Base-by-base conservation (phyloP, 2,888 invertebrate species). In the Clusia tigrina region DNA sequence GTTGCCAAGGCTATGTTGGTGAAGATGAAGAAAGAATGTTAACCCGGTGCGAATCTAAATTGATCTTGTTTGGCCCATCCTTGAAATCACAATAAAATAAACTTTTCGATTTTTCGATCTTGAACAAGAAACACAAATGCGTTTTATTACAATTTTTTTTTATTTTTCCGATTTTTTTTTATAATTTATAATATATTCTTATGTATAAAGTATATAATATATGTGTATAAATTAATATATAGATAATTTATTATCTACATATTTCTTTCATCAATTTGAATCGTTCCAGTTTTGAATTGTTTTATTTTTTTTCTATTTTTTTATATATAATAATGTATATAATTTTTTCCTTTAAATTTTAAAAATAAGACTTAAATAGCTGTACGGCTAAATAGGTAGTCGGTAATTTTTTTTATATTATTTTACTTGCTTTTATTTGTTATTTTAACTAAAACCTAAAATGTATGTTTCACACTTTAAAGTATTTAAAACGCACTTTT, bases 1-100 rank as follows among this genome's bases (percentile, higher is more conserved):
- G 89, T 94, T 0, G 90, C 90, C 12, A 88, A 89, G 58, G 92
- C 88, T 15, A 89, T 95, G 89, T 82, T 91, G 0, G 58, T 82
- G 2, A 61, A 64, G 20, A 63, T 10, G 63, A 32, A 22, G 25
- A 1, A 10, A 2, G n/a, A n/a, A n/a, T n/a, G n/a, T n/a, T n/a
- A n/a, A n/a, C n/a, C n/a, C n/a, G n/a, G n/a, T n/a, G n/a, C n/a
- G n/a, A n/a, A n/a, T n/a, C n/a, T n/a, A n/a, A n/a, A n/a, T n/a
- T n/a, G n/a, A n/a, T n/a, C n/a, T n/a, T n/a, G n/a, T n/a, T n/a
- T n/a, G n/a, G n/a, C n/a, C n/a, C n/a, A n/a, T n/a, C n/a, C n/a
- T n/a, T n/a, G n/a, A n/a, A n/a, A n/a, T n/a, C n/a, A n/a, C n/a
- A n/a, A n/a, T n/a, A n/a, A n/a, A n/a, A n/a, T n/a, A n/a, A n/a